A percentile compares a stretch with the other conserved stretches of the same genome.
Evolutionary conservation across 2,797 vertebrate species (phyloP).

Genomic region (Lutjanus argentimaculatus): DNA sequence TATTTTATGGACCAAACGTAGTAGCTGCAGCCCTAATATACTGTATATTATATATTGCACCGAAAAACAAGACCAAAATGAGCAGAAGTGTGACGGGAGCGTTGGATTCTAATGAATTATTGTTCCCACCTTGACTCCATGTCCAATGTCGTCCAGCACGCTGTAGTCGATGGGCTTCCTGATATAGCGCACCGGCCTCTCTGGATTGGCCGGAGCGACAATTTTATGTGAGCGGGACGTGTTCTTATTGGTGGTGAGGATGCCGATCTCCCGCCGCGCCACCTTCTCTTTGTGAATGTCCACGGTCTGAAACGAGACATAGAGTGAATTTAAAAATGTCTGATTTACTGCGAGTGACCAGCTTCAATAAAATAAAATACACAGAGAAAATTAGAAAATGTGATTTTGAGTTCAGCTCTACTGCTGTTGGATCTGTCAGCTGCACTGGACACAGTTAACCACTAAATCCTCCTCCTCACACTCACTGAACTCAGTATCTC

Average conservation of each 20-base stretch:
- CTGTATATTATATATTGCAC: too few species aligned
- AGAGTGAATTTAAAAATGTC: neutral
- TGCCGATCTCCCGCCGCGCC: conserved; percentile 94
- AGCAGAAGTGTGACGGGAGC: too few species aligned
- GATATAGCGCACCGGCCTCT: conserved; percentile 94
- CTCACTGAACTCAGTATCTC: too few species aligned
- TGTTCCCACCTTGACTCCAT: conserved; percentile 85
- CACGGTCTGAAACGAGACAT: conserved; percentile 87
- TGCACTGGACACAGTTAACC: too few species aligned
- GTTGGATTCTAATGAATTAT: too few species aligned
- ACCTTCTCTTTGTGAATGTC: conserved; percentile 97
- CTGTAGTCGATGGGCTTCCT: conserved; percentile 94
- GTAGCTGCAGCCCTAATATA: too few species aligned
- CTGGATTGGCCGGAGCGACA: conserved; percentile 91
- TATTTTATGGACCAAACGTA: too few species aligned
- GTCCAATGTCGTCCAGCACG: conserved; percentile 92
- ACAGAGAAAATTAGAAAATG: neutral
- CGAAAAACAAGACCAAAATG: too few species aligned
- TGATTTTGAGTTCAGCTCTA: neutral
- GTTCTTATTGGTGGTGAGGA: conserved; percentile 96
- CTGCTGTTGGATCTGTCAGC: too few species aligned
- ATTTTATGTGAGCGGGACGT: conserved; percentile 94
- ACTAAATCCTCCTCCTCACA: too few species aligned
- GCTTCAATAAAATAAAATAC: neutral
- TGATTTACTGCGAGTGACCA: neutral